Percentiles rank a stretch among this genome's conserved stretches.
These are phyloP conservation scores for Laspeyria flexula DNA, from an alignment of 2,888 invertebrate species.

Conservation along the genomic window DNA sequence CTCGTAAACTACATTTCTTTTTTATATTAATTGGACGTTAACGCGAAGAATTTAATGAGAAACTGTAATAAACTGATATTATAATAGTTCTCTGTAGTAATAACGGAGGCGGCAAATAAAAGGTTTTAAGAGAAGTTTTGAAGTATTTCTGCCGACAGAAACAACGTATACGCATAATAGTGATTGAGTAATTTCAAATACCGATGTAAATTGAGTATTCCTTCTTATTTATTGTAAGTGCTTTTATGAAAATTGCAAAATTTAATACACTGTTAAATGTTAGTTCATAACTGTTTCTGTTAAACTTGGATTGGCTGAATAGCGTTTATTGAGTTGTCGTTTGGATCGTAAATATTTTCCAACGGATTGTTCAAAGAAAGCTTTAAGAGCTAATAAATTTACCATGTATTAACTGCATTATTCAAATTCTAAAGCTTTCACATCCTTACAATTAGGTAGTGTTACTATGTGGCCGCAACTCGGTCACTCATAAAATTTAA, in stretches of 20 bases:
- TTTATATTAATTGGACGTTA: constrained; percentile 45
- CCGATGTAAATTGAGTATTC: constrained; percentile 1
- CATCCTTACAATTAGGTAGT: constrained; percentile 31
- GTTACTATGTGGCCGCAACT: constrained; percentile 46
- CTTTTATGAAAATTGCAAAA: constrained; percentile 9
- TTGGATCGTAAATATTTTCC: constrained; percentile 17
- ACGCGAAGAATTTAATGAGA: constrained; percentile 60
- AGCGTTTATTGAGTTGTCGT: constrained; percentile 12
- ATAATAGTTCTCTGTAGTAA: constrained; percentile 47
- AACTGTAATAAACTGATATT: constrained; percentile 59
- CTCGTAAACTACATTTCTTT: constrained; percentile 12
- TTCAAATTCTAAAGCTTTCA: constrained; percentile 35
- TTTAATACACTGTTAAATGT: constrained; percentile 7
- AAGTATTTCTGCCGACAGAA: constrained; percentile 1
- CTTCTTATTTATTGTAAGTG: constrained; percentile 3
- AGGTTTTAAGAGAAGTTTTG: constrained; percentile 17
- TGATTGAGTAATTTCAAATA: constrained; percentile 16
- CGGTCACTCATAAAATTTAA: constrained; percentile 70
- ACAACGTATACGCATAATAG: constrained; percentile 8
- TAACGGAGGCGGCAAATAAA: constrained; percentile 25
- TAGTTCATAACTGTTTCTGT: constrained; percentile 8
- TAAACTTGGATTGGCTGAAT: neutral
- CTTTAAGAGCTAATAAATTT: constrained; percentile 6
- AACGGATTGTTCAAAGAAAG: constrained; percentile 8
- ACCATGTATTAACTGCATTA: constrained; percentile 11